Conservation (phyloP, 2,888 invertebrate genomes). For the Metalampra italica region DNA sequence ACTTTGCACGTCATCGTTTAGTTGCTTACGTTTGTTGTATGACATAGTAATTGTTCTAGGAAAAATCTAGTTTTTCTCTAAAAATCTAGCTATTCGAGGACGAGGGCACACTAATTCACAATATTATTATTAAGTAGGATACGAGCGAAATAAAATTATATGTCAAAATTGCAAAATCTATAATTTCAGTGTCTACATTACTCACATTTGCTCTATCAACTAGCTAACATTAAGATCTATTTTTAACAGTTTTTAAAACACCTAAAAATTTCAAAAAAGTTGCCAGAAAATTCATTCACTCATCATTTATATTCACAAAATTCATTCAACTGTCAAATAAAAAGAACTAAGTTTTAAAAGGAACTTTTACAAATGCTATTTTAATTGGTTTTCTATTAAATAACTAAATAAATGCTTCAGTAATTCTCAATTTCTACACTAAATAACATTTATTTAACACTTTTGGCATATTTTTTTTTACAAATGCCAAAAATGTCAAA, state of each 20-base stretch:
- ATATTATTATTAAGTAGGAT: too few species aligned
- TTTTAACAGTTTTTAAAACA: too few species aligned
- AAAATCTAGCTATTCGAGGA: too few species aligned
- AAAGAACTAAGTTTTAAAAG: too few species aligned
- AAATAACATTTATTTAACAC: background rate
- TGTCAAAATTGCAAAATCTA: constrained; percentile 18
- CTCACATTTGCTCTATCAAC: constrained; percentile 11
- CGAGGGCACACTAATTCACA: too few species aligned
- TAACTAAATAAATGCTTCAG: constrained; percentile 3
- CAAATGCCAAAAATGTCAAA: background rate
- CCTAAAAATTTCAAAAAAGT: background rate
- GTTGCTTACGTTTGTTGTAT: too few species aligned
- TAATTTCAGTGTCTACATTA: constrained; percentile 22
- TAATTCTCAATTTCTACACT: constrained; percentile 6
- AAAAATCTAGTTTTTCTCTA: too few species aligned
- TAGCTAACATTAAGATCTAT: background rate
- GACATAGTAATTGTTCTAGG: too few species aligned
- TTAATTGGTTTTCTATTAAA: background rate
- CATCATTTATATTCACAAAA: background rate
- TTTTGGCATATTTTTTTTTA: background rate
- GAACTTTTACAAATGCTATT: background rate
- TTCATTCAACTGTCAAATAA: too few species aligned
- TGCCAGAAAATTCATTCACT: background rate
- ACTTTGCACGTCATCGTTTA: too few species aligned
- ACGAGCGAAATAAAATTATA: background rate